Evolutionary conservation across 2,888 invertebrate species (phyloP).

Genomic region (Latrodectus hesperus): DNA sequence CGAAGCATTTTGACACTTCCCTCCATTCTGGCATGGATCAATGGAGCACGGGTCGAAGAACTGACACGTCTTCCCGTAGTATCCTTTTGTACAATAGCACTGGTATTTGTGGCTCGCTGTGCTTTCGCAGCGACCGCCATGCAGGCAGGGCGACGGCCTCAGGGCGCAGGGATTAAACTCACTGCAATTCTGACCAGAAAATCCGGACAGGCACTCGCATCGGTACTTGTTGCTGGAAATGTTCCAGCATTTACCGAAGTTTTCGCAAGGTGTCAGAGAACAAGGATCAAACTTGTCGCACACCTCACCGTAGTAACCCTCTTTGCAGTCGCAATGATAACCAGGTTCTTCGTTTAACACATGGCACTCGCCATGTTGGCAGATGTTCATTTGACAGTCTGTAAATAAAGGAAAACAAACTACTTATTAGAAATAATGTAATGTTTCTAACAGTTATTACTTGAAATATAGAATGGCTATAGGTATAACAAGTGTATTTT

Average conservation of each 20-base stretch:
- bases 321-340: conserved; percentile 68
- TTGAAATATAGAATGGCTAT: too few species aligned
- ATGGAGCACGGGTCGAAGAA: conserved; percentile 72
- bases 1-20: conserved; percentile 72
- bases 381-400: conserved; percentile 69
- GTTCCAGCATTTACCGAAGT: conserved; percentile 69
- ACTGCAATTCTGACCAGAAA: conserved; percentile 68
- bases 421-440: background rate
- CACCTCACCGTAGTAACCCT: conserved; percentile 67
- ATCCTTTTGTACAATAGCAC: conserved; percentile 72
- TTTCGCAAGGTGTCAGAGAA: conserved; percentile 67
- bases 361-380: conserved; percentile 69
- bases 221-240: conserved; percentile 64
- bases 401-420: background rate
- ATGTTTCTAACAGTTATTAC: too few species aligned
- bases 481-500: too few species aligned
- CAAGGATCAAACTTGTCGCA: conserved; percentile 70
- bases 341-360: conserved; percentile 69
- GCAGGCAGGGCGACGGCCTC: conserved; percentile 68
- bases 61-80: conserved; percentile 72
- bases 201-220: conserved; percentile 69
- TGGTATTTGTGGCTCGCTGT: conserved; percentile 67
- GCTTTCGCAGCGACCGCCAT: conserved; percentile 69
- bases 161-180: conserved; percentile 70
- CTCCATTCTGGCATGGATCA: conserved; percentile 73